A percentile compares a stretch with the other conserved stretches of the same genome.
These are phyloP conservation scores for Anthopleura sola DNA, from an alignment of 64 coral and sea anemone species.

Conservation along the genomic window DNA sequence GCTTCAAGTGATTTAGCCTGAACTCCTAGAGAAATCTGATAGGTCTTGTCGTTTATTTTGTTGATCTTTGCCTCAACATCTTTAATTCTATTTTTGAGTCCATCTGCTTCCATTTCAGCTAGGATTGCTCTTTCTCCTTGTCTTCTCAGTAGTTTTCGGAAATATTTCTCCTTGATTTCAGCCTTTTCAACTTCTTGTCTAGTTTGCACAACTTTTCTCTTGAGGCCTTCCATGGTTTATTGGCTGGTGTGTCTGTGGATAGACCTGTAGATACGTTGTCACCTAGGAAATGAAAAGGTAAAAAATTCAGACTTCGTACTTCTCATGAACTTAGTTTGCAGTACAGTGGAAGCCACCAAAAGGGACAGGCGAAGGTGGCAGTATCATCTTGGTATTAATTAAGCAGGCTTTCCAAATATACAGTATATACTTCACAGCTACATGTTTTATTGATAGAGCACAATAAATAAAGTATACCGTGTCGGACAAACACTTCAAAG, in stretches of 20 bases:
- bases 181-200: slow-evolving; percentile 39
- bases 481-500: no score
- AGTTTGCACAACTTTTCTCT: slow-evolving; percentile 47
- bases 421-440: no score
- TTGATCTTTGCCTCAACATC: slow-evolving; percentile 21
- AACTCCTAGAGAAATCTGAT: slow-evolving; percentile 7
- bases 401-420: no score
- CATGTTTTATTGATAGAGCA: no score
- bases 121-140: slow-evolving; percentile 41
- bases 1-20: slow-evolving; percentile 34
- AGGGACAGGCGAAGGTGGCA: no score
- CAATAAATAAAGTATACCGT: no score
- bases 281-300: background rate
- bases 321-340: background rate
- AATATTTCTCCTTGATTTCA: slow-evolving; percentile 43
- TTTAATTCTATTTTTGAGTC: slow-evolving; percentile 36
- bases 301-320: no score
- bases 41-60: background rate
- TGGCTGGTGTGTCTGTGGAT: slow-evolving; percentile 14
- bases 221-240: slow-evolving; percentile 45
- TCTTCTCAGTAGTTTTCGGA: slow-evolving; percentile 20
- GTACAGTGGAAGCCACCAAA: no score
- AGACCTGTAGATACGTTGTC: background rate
- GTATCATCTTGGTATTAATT: no score
- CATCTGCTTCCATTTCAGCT: slow-evolving; percentile 45